Base-by-base conservation (phyloP, 2,797 vertebrate species). In the Pogoniulus pusillus region DNA sequence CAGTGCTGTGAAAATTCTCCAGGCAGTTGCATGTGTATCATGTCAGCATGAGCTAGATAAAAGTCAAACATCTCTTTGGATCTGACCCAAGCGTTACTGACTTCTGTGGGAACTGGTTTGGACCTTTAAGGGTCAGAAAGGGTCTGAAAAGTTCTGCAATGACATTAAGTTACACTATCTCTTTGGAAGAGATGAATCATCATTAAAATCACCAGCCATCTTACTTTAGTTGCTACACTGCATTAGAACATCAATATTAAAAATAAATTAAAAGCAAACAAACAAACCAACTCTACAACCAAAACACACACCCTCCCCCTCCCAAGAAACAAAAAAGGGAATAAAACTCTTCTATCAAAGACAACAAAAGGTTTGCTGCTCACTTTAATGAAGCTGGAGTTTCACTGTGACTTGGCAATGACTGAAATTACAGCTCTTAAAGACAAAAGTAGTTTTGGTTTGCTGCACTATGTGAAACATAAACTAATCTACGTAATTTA, bases 21-120 rank as follows among this genome's bases (percentile, higher is more conserved):
- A 65, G 41, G 55, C 70, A 89, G 16, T 7, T 86, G 71, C 29
- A 78, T 85, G 93, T 83, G 43, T 60, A 94, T 66, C 63, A 83
- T 51, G n/a, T 92, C 66, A 92, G 87, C 59, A 70, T 27, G 83
- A 91, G 29, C 43, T 55, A 89, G 73, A 87, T 53, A 75, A 94
- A 94, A 91, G 55, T 12, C 79, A 94, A 89, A 87, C n/a, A 87
- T 89, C 53, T 72, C 63, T 74, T 57, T 76, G 87, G 82, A 80
- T 81, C 24, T 66, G 43, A 89, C 78, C 43, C 85, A 91, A 80
- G 29, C 53, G 32, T 81, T 77, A 58, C 30, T 51, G 58, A 86
- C 34, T 66, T 53, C 8, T 63, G 59, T 90, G 92, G 87, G 85
- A 92, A 93, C 68, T 73, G 37, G 22, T 83, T 45, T 81, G 71